These are phyloP conservation scores for Carettochelys insculpta DNA, from an alignment of 2,113 vertebrate species.

Conservation along the genomic window DNA sequence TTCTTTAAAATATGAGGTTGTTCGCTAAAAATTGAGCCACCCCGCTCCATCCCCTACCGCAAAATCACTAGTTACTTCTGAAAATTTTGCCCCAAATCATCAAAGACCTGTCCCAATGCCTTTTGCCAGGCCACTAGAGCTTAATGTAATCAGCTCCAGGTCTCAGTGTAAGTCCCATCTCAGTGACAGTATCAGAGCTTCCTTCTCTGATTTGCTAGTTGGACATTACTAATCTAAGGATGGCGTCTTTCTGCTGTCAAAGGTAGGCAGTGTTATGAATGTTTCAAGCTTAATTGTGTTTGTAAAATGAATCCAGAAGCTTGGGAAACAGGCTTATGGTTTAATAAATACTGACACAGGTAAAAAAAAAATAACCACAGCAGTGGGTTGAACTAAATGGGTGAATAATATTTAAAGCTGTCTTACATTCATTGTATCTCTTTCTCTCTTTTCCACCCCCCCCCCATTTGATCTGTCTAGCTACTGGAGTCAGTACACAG, in stretches of 20 bases:
- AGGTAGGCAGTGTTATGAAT: slow-evolving; percentile 16
- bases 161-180: not conserved
- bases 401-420: not conserved
- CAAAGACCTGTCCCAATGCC: rapidly evolving
- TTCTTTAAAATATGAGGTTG: not conserved
- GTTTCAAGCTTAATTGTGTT: slow-evolving; percentile 62
- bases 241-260: slow-evolving; percentile 17
- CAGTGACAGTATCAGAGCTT: not conserved
- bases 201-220: not conserved
- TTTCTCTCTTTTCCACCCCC: not conserved
- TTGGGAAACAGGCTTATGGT: slow-evolving; percentile 9
- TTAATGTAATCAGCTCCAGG: not conserved
- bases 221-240: slow-evolving; percentile 30
- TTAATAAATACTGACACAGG: not conserved
- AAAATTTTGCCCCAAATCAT: not conserved
- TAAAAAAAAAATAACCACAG: slow-evolving; percentile 40
- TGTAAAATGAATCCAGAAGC: slow-evolving; percentile 25
- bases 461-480: not conserved
- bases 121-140: not conserved
- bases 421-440: not conserved
- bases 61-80: not conserved
- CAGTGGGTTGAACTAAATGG: not conserved
- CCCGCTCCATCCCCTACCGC: too few relatives aligned
- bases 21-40: not conserved
- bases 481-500: not conserved